Conservation (phyloP, 1,140 invertebrate species). For the Cheumatopsyche charites region DNA sequence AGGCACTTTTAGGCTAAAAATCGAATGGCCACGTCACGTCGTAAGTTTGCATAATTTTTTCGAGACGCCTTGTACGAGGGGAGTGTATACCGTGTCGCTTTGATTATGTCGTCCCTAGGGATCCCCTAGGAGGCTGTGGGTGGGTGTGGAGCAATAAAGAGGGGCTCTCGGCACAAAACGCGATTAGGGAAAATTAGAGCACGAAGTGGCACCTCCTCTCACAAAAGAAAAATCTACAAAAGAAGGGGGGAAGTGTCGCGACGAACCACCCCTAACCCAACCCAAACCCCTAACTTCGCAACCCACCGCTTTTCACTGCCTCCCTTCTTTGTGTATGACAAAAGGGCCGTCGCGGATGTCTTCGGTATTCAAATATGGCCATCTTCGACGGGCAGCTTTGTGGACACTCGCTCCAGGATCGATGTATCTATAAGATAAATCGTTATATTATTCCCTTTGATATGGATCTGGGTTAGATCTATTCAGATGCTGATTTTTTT, state of each 20-base stretch:
- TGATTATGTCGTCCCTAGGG: conserved; percentile 43
- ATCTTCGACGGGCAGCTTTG: neutral
- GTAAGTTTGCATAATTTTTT: no score
- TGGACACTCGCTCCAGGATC: no score
- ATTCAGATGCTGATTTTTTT: no score
- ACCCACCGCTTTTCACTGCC: neutral
- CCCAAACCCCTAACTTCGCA: neutral
- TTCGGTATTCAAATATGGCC: neutral
- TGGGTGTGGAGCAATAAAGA: conserved; percentile 39
- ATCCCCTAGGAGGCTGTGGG: no score
- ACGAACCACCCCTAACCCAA: neutral
- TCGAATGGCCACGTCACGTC: no score
- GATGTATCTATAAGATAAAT: no score
- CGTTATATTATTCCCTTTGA: no score
- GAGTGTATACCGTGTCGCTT: conserved; percentile 37
- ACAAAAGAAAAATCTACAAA: conserved; percentile 45
- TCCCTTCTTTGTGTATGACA: neutral
- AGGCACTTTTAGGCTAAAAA: no score
- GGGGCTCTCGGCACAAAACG: conserved; percentile 40
- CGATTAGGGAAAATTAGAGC: conserved; percentile 48
- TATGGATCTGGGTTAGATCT: no score
- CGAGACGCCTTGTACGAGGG: conserved; percentile 10
- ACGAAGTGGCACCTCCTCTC: conserved; percentile 29
- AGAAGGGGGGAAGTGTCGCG: conserved; percentile 31
- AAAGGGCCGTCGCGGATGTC: neutral